phyloP scores from a whole-genome alignment of 2,888 invertebrate genomes.

The Neoascia interrupta region DNA sequence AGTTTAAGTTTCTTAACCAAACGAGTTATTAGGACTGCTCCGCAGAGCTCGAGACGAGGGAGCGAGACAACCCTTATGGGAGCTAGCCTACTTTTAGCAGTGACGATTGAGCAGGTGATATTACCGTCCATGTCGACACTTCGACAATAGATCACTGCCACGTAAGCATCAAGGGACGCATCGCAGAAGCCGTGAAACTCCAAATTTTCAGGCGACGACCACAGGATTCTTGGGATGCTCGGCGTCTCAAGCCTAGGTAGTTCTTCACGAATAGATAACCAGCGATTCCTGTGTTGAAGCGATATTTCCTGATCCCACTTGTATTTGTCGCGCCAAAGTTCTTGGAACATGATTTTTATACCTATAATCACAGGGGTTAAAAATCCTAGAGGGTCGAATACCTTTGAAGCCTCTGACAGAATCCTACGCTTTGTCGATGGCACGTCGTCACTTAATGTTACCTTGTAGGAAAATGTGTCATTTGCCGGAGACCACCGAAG shows the following conservation, averaged over 20 bases:
- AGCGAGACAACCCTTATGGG: constrained; percentile 20
- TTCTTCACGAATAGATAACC: constrained; percentile 1
- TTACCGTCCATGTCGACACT: background rate
- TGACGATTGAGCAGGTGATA: constrained; percentile 1
- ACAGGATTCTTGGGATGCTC: constrained; percentile 3
- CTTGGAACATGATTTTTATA: constrained; percentile 7
- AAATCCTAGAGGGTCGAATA: constrained; percentile 26
- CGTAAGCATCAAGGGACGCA: constrained; percentile 32
- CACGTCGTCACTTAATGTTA: background rate
- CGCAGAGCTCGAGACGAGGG: constrained; percentile 1
- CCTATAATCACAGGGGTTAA: constrained; percentile 9
- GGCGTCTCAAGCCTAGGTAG: background rate
- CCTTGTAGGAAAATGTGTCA: constrained; percentile 31
- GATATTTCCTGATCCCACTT: constrained; percentile 2
- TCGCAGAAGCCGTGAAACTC: constrained; percentile 12
- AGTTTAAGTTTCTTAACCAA: background rate
- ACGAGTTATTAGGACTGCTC: constrained; percentile 1
- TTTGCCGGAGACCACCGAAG: constrained; percentile 25
- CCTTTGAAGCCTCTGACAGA: constrained; percentile 7
- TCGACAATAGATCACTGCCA: constrained; percentile 25
- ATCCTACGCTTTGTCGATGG: constrained; percentile 15
- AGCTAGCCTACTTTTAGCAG: constrained; percentile 26
- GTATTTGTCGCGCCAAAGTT: constrained; percentile 2
- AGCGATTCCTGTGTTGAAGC: too few relatives aligned
- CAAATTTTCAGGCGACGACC: background rate